Evolutionary conservation across 1,140 invertebrate species (phyloP), one percentile per base, ranked within the genome.

Genomic region (Ooceraea biroi): DNA sequence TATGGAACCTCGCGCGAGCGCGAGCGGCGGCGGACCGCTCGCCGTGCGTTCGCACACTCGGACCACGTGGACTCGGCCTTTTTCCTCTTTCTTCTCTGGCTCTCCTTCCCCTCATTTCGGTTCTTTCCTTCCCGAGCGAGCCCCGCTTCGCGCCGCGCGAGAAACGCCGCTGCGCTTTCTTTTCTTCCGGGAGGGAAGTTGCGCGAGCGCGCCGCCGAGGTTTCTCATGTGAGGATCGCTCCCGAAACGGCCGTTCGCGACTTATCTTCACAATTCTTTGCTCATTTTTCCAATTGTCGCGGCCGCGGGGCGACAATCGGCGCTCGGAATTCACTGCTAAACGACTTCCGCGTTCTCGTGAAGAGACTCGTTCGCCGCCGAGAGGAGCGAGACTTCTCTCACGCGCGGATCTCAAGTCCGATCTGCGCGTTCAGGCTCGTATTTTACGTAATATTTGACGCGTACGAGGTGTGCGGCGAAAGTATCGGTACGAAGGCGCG

Each of bases 1-100:
- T 93, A 94, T 93, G 86, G 41, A 83, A 36, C 60, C 36, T 82
- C 77, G 84, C 83, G 65, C 30, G 30, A 55, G 74, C 72, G 30
- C 71, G 36, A 36, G 36, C 36, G 36, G 36, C 36, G 72, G 83
- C 73, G 86, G 92, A 94, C 93, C 93, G 90, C 93, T 94, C 85
- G 90, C 93, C 78, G 93, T 82, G 92, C 91, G 90, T 94, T 94
- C 92, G 92, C 93, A 94, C 93, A 94, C 92, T 93, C 88, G 84
- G 60, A 88, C 83, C 91, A 88, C 91, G 92, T 90, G 90, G 88
- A 90, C 83, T 85, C 57, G 60, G 14, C 17, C 48, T 48, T 71
- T 72, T 65, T 27, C 30, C 10, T 77, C 52, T 77, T 55, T 69
- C 50, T 80, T 63, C 10, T 27, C 30, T 58, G 46, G 57, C 82